Evolutionary conservation across 2,797 vertebrate genomes (phyloP).

Genomic region (Triplophysa yarkandensis): DNA sequence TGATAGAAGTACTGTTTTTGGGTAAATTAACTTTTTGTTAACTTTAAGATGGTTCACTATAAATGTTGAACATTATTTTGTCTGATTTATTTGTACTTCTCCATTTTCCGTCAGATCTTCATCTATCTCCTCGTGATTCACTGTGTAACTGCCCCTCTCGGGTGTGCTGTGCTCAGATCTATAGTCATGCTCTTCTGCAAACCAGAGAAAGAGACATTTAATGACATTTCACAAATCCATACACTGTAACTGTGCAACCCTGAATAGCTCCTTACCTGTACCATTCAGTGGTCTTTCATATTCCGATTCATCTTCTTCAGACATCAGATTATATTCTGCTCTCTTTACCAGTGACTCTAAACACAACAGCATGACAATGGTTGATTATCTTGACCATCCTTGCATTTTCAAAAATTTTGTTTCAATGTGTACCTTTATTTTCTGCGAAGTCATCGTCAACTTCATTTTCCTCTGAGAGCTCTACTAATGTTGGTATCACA

Average conservation of each 20-base stretch:
- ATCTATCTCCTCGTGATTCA: conserved; percentile 48
- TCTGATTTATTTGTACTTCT: conserved; percentile 30
- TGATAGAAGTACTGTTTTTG: neutral
- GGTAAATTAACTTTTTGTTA: neutral
- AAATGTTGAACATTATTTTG: neutral
- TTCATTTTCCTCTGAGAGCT: conserved; percentile 38
- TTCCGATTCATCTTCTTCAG: conserved; percentile 47
- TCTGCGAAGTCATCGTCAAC: conserved; percentile 28
- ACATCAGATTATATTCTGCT: conserved; percentile 23
- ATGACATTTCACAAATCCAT: neutral
- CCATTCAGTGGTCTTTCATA: conserved; percentile 44
- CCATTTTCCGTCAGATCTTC: conserved; percentile 51
- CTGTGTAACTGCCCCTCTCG: conserved; percentile 47
- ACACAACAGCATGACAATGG: conserved; percentile 24
- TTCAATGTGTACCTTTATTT: conserved; percentile 21
- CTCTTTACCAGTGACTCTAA: conserved; percentile 26
- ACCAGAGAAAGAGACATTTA: neutral
- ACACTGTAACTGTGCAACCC: neutral
- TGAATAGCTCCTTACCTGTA: conserved; percentile 37
- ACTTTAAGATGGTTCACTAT: neutral
- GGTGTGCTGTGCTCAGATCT: conserved; percentile 52
- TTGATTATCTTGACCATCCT: neutral
- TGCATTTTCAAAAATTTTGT: conserved; percentile 2
- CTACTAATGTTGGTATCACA: conserved; percentile 27
- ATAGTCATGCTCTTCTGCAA: conserved; percentile 31